Conservation (phyloP, 2,113 vertebrate genomes). For the Lepus americanus region DNA sequence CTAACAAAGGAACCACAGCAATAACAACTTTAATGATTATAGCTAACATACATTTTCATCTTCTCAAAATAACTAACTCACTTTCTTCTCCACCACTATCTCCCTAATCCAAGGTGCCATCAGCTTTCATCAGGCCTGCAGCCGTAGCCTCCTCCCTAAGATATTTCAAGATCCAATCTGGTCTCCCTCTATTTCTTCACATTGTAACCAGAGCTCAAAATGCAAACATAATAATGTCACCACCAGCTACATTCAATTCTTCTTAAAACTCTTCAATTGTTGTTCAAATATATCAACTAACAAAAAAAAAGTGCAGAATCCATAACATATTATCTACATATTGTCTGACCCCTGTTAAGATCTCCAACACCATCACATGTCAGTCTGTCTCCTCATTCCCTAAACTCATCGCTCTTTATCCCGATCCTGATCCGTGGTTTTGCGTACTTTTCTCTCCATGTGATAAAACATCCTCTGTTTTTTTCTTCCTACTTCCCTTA, state of each 20-base stretch:
- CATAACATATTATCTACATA: not conserved
- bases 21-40: not conserved
- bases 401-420: not conserved
- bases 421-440: not conserved
- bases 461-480: not conserved
- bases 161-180: not conserved
- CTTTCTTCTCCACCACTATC: not conserved
- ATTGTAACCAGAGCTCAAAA: not conserved
- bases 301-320: not conserved
- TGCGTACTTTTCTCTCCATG: not conserved
- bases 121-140: not conserved
- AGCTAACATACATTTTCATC: not conserved
- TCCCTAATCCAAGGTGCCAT: not conserved
- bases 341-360: not conserved
- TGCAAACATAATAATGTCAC: not conserved
- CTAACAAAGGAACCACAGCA: not conserved
- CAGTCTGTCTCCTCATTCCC: not conserved
- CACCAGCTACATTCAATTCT: not conserved
- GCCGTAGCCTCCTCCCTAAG: not conserved
- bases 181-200: not conserved
- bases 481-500: not conserved
- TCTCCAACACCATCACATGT: not conserved
- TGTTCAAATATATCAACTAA: not conserved
- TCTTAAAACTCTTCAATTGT: not conserved
- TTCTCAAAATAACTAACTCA: not conserved